A percentile compares a stretch with the other conserved stretches of the same genome.
Conservation (phyloP, 1,140 invertebrate genomes). For the Choristoneura fumiferana region DNA sequence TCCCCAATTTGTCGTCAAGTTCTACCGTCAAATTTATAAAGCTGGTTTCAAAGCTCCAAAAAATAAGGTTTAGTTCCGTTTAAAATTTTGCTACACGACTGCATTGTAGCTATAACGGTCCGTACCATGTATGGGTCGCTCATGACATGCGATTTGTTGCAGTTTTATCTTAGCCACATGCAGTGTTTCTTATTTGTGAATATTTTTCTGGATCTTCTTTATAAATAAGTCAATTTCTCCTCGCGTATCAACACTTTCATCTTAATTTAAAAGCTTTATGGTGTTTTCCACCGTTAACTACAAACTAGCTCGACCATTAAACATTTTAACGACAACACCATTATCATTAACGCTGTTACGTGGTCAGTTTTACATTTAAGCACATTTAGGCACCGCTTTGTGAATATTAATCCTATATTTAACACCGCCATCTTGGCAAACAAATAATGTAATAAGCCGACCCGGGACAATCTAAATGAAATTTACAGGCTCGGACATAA, state of each 20-base stretch:
- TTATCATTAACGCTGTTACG: constrained; percentile 13
- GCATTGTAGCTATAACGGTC: constrained; percentile 47
- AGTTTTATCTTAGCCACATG: constrained; percentile 35
- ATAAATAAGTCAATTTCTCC: constrained; percentile 5
- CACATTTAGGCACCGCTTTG: not conserved
- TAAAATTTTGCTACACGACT: constrained; percentile 27
- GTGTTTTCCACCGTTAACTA: not conserved
- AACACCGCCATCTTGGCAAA: constrained; percentile 15
- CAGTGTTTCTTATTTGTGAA: not conserved
- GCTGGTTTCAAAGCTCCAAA: constrained; percentile 14
- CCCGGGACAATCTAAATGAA: not conserved
- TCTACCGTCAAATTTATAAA: constrained; percentile 10
- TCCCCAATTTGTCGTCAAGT: constrained; percentile 44
- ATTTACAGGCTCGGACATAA: not conserved
- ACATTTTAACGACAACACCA: constrained; percentile 12
- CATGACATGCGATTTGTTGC: constrained; percentile 59
- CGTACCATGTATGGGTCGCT: constrained; percentile 46
- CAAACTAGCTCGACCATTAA: constrained; percentile 16
- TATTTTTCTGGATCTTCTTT: not conserved
- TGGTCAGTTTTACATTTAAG: not conserved
- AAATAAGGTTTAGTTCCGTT: constrained; percentile 31
- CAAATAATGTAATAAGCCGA: not conserved
- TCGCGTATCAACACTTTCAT: not conserved
- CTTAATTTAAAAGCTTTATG: constrained; percentile 15
- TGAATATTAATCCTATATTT: constrained; percentile 16